Evolutionary conservation across 2,797 vertebrate species (phyloP), one percentile per base, ranked within the genome.

Genomic region (Lagorchestes hirsutus): DNA sequence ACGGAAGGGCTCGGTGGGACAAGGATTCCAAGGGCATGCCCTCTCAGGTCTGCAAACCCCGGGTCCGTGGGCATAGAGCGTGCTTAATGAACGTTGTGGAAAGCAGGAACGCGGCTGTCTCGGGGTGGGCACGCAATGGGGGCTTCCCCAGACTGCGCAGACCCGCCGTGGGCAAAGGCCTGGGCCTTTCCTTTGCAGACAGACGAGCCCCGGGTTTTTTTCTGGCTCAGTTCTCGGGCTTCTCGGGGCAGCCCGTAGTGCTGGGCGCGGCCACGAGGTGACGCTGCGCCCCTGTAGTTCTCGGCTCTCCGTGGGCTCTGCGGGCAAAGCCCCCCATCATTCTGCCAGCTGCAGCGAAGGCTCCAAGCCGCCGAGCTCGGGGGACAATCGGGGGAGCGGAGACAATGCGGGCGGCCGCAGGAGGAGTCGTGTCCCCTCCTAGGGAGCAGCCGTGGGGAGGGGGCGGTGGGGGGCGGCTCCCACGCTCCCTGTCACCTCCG

Each of bases 221-320:
- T 46, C 28, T 34, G 31, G 0, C 0, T 34, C 27, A 54, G 3
- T 58, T 57, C 40, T 46, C 4, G 58, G 9, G 0, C 10, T 57
- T 0, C 0, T 52, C 0, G 2, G 2, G 0, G 0, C 6, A 0
- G 62, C 3, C 54, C 0, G 74, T 54, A 46, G 34, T 0, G 8
- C 2, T 55, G 9, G 3, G 0, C 91, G 92, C 54, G 22, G 93
- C 0, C 98, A 57, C 97, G 94, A 98, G 98, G 92, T 97, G 98
- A 98, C 97, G 97, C 98, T 98, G 97, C 97, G 93, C 56, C 95
- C 50, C 97, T 5, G 96, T 31, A n/a, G 13, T 91, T 95, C 46
- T 31, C 52, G 90, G 52, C 40, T 55, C 13, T 54, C 29, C 2
- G 24, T 67, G 31, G 90, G 29, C 52, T 31, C 28, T 52, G 52